These are phyloP conservation scores for Zaprionus lachaisei DNA, from an alignment of 1,140 invertebrate genomes.

Conservation along the genomic window DNA sequence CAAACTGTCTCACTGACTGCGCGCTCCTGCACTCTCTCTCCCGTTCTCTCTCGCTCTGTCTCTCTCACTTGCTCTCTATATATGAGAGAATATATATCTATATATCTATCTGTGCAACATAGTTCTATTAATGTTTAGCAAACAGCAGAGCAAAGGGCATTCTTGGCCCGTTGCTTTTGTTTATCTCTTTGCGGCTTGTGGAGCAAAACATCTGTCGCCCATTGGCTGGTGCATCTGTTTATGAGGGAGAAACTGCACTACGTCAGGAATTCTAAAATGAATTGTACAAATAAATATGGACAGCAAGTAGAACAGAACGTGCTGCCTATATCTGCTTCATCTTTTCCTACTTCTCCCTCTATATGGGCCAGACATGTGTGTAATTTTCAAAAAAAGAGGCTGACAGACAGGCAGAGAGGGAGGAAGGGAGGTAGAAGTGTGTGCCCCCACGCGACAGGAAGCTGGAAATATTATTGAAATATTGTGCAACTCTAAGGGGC, in stretches of 20 bases:
- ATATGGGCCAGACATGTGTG: background rate
- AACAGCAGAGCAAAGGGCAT: slow-evolving; percentile 54
- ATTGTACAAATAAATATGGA: slow-evolving; percentile 37
- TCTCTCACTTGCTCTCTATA: slow-evolving; percentile 29
- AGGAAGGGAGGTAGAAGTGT: background rate
- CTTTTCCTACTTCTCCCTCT: background rate
- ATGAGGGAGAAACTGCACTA: slow-evolving; percentile 37
- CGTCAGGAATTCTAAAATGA: slow-evolving; percentile 9
- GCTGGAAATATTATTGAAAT: slow-evolving; percentile 20
- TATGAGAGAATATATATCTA: background rate
- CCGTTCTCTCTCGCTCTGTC: slow-evolving; percentile 24
- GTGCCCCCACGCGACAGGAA: slow-evolving; percentile 34
- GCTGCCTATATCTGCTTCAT: background rate
- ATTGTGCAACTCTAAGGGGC: slow-evolving; percentile 18
- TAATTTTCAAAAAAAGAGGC: slow-evolving; percentile 5
- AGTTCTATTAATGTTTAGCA: slow-evolving; percentile 75
- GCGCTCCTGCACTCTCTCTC: background rate
- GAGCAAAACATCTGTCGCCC: slow-evolving; percentile 38
- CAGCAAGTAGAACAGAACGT: slow-evolving; percentile 17
- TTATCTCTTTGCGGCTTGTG: slow-evolving; percentile 32
- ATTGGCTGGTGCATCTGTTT: slow-evolving; percentile 30
- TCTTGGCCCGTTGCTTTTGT: slow-evolving; percentile 32
- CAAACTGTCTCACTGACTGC: background rate
- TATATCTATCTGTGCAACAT: slow-evolving; percentile 38
- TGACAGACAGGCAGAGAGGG: slow-evolving; percentile 7